Base-by-base conservation (phyloP, 2,888 invertebrate genomes). In the Erebia epiphron region DNA sequence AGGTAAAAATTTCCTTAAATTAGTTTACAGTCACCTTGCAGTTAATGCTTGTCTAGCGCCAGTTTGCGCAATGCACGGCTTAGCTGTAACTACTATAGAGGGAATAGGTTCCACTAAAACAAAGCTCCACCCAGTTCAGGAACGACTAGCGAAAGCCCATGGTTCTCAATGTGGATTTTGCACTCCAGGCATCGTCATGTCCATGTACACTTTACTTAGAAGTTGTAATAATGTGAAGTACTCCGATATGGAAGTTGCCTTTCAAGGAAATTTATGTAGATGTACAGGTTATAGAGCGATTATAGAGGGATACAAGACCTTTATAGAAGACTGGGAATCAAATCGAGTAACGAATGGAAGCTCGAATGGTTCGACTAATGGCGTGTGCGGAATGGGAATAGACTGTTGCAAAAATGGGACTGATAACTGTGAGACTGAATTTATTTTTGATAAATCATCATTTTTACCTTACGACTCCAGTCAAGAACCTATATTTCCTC, bases 121-220 rank as follows among this genome's bases (percentile, higher is more conserved):
- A 1, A 95, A 93, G 82, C 92, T 97, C 3, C 97, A 97, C 83
- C 96, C 97, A n/a, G 96, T 96, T 1, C 97, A 97, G 88, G 96
- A 97, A 84, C 88, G 97, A 77, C 95, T 98, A 64, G 97, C 97
- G 0, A 96, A 96, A 89, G 95, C 96, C 1, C 97, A 98, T 79
- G 98, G 98, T 0, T 97, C 97, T 0, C 98, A 98, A 87, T 98
- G 98, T 83, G 98, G 98, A 2, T 97, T 97, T 85, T 98, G 97
- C 79, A 97, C 98, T 0, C 97, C 98, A 1, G 98, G 98, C 14
- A 97, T 98, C 75, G 97, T 98, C 0, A 98, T 98, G 98, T 97
- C 98, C 0, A 97, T 98, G 97, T 98, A 98, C 82, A 94, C 96
- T 0, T 90, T 98, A 57, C 89, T 98, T 0, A 90, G 98, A 80